These are phyloP conservation scores for Agrilus biguttatus DNA, from an alignment of 2,888 invertebrate species.

Conservation along the genomic window DNA sequence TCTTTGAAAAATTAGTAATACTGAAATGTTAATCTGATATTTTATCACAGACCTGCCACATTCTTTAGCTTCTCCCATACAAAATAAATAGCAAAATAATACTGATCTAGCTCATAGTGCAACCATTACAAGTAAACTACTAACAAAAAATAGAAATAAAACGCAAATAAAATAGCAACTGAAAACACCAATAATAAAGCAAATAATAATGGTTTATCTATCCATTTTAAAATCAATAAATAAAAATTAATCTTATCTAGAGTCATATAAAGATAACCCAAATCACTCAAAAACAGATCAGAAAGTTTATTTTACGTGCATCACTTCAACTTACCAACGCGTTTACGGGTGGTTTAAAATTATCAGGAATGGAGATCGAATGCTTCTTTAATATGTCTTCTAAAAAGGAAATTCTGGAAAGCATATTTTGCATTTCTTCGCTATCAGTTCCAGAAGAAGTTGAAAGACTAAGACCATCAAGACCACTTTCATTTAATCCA, in stretches of 20 bases:
- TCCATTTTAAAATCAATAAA: constrained; percentile 1
- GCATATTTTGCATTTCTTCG: constrained; percentile 16
- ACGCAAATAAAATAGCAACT: constrained; percentile 9
- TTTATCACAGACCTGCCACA: constrained; percentile 9
- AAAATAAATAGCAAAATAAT: constrained; percentile 8
- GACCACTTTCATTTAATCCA: constrained; percentile 28
- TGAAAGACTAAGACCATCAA: constrained; percentile 26
- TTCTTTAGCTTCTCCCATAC: constrained; percentile 26
- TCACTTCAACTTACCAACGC: constrained; percentile 17
- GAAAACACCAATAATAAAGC: constrained; percentile 9
- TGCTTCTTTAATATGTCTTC: constrained; percentile 26
- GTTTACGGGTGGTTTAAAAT: constrained; percentile 8
- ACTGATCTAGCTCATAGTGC: constrained; percentile 21
- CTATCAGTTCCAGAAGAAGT: constrained; percentile 17
- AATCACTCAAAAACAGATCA: constrained; percentile 2
- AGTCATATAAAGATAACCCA: background rate
- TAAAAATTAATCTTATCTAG: background rate
- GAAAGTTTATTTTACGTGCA: background rate
- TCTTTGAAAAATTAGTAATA: constrained; percentile 11
- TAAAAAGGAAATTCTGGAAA: constrained; percentile 26
- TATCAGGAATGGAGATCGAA: constrained; percentile 21
- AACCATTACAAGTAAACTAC: constrained; percentile 17
- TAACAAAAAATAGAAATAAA: constrained; percentile 7
- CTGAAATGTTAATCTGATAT: constrained; percentile 3
- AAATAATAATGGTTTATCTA: constrained; percentile 1